phyloP scores from a whole-genome alignment of 2,888 invertebrate species.

The Xanthorhoe designata region DNA sequence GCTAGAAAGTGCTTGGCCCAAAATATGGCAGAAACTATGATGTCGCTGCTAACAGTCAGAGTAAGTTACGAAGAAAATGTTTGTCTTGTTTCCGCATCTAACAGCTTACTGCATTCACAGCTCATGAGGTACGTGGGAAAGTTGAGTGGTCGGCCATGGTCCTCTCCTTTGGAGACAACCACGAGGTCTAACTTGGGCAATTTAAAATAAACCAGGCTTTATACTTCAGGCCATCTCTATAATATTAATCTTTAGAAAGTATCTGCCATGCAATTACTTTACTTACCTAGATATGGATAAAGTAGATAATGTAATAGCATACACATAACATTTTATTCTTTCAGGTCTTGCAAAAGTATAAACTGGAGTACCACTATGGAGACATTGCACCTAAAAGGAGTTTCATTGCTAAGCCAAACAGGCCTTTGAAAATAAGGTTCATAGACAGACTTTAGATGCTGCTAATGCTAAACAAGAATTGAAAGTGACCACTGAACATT shows the following conservation, averaged over 20 bases:
- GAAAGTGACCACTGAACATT: constrained; percentile 19
- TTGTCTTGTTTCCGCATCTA: no score
- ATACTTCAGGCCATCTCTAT: no score
- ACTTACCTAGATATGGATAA: no score
- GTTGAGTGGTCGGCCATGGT: no score
- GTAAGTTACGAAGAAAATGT: constrained; percentile 59
- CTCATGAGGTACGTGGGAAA: no score
- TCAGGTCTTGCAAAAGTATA: constrained; percentile 86
- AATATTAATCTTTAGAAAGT: no score
- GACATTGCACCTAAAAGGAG: constrained; percentile 85
- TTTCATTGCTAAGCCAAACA: constrained; percentile 86
- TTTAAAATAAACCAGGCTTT: no score
- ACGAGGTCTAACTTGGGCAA: no score
- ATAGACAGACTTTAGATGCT: constrained; percentile 77
- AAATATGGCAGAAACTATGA: constrained; percentile 86
- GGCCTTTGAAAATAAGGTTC: constrained; percentile 87
- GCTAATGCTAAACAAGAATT: constrained; percentile 13
- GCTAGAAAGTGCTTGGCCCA: constrained; percentile 87
- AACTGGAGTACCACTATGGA: constrained; percentile 88
- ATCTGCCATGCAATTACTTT: no score
- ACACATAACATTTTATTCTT: constrained; percentile 47
- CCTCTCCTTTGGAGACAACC: no score
- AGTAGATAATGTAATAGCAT: no score
- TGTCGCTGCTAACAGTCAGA: constrained; percentile 84
- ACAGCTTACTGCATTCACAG: no score